Evolutionary conservation across 2,113 vertebrate genomes (phyloP).

Genomic region (Hiodon alosoides): DNA sequence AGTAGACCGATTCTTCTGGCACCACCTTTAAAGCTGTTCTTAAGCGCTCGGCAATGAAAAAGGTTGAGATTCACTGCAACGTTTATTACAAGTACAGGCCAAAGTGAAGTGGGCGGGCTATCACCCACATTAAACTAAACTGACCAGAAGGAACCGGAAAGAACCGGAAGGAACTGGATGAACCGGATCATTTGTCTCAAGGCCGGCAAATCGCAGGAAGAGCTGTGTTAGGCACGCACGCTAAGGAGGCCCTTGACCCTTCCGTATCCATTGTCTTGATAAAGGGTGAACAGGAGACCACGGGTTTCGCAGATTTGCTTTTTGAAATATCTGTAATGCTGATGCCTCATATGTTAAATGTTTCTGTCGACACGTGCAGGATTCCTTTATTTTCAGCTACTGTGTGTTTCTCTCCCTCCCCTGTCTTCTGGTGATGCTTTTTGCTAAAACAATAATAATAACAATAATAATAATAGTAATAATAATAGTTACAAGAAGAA

Average conservation of each 20-base stretch:
- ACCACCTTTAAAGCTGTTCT: constrained; percentile 5
- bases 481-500: no score
- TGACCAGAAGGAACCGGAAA: background rate
- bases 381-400: no score
- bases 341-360: no score
- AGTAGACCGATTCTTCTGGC: constrained; percentile 8
- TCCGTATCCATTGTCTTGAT: background rate
- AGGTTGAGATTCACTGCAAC: background rate
- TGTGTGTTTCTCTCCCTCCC: no score
- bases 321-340: background rate
- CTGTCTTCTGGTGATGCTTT: no score
- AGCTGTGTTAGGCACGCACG: background rate
- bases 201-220: background rate
- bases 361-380: no score
- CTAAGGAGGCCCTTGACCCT: background rate
- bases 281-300: background rate
- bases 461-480: no score
- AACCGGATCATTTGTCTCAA: constrained; percentile 29
- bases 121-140: constrained; percentile 16
- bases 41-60: background rate
- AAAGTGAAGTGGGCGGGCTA: background rate
- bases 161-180: constrained; percentile 52
- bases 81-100: background rate
- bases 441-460: no score
- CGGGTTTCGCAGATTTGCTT: background rate